Evolutionary conservation across 2,113 vertebrate species (phyloP), one percentile per base, ranked within the genome.

Genomic region (Passer domesticus): DNA sequence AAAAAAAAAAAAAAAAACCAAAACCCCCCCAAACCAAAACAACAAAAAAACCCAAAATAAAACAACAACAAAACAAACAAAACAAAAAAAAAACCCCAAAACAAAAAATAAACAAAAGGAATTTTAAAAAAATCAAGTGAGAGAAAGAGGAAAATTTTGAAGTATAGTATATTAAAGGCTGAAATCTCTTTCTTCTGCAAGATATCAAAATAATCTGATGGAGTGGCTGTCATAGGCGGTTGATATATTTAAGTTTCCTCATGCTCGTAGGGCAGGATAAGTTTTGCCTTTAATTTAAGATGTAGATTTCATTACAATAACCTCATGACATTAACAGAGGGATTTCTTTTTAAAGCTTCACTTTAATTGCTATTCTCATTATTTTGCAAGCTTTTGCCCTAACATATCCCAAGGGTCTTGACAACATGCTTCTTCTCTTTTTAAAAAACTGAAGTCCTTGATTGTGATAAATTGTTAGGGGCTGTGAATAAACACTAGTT

Each of bases 401-500:
- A 98, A 98, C 98, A 96, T 98, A 98, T 98, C 98, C 97, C 98
- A 98, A 96, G 97, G 98, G 98, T 98, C 98, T 97, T 98, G 97
- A 98, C 97, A 98, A 98, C 97, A 98, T 27, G 79, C 96, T 98
- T 97, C 96, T 97, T 98, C 97, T 97, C 97, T 97, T 98, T 98
- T 97, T 97, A 97, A 98, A 98, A 98, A 97, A 97, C 96, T 98
- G 95, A 98, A 98, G 97, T 98, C 98, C 96, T 97, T 98, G 98
- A 98, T 98, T 98, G 98, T 98, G 97, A 98, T 98, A 98, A 98
- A 98, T 98, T 98, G 98, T 99, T 98, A 99, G 98, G 98, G 98
- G 98, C 98, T 98, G 98, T 98, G 99, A 99, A 99, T 99, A 99
- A 99, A 99, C 98, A 99, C 98, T 98, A 98, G 98, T 99, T 99